Base-by-base conservation (phyloP, 2,797 vertebrate genomes). In the Hemitrygon akajei region DNA sequence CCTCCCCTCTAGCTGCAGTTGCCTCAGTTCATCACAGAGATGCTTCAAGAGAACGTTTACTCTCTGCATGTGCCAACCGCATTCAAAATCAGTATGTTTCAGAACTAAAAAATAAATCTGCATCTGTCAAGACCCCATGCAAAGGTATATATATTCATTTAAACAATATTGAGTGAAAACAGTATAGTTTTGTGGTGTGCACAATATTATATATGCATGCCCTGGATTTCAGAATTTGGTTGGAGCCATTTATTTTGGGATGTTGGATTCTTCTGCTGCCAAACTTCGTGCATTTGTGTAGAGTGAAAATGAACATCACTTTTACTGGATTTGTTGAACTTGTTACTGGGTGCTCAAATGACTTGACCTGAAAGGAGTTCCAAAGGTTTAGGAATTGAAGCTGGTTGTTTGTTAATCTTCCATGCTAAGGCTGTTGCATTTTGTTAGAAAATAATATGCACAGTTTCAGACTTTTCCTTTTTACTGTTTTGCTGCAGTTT, bases 91-190 rank as follows among this genome's bases (percentile, higher is more conserved):
- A 75, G 10, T 75, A 25, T 6, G 7, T 25, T 27, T 76, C 73
- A 7, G 27, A 56, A 40, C 37, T 47, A 27, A 30, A 91, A 73
- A 73, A 73, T 37, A 73, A 10, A 12, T 40, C 71, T 14, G 12
- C 69, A 56, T 93, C 91, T 76, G 71, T 76, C 22, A 93, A 75
- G 91, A 56, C 91, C 71, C 71, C 91, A 3, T 30, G 47, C 91
- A 93, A 47, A 76, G 91, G 91, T 93, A 93, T 25, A 16, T 93
- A 27, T 73, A 69, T 63, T 22, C 3, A 11, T 34, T 47, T 71
- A 40, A 71, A 71, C 30, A 20, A 20, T 47, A 47, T 47, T 47
- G 20, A 40, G 20, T 37, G 34, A 47, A 79, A 81, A 81, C 1
- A 37, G 20, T 20, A 40, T 40, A 47, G 18, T 37, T 81, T 81